phyloP scores from a whole-genome alignment of 2,888 invertebrate genomes.

The Morpho achilles region DNA sequence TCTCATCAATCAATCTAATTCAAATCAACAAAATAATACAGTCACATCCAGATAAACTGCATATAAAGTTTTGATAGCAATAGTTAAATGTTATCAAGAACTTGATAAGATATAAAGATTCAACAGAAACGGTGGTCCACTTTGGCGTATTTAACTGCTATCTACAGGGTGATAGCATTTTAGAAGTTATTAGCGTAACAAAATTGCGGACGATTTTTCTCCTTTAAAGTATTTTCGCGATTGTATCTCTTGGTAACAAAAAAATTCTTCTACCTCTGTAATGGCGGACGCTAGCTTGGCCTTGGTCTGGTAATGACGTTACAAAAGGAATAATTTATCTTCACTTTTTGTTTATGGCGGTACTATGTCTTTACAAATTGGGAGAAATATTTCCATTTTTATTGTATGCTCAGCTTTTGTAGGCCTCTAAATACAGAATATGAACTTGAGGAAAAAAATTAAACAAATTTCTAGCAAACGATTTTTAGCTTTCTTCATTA shows the following conservation, averaged over 20 bases:
- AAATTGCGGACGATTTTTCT: constrained; percentile 58
- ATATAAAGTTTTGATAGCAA: background rate
- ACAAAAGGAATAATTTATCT: constrained; percentile 32
- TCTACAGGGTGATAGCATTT: constrained; percentile 52
- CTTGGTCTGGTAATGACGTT: constrained; percentile 29
- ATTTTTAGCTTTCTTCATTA: background rate
- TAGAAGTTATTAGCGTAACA: constrained; percentile 60
- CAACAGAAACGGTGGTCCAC: constrained; percentile 48
- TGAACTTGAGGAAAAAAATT: too few relatives aligned
- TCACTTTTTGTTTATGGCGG: constrained; percentile 26
- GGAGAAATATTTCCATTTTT: constrained; percentile 21
- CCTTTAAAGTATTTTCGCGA: constrained; percentile 46
- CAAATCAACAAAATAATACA: too few relatives aligned
- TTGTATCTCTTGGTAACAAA: constrained; percentile 35
- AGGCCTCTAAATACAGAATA: background rate
- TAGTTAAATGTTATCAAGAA: constrained; percentile 17
- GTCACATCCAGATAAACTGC: too few relatives aligned
- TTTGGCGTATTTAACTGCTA: constrained; percentile 69
- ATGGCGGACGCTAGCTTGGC: constrained; percentile 24
- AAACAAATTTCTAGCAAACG: too few relatives aligned
- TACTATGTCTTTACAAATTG: constrained; percentile 23
- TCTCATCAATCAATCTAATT: too few relatives aligned
- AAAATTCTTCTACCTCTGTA: constrained; percentile 29
- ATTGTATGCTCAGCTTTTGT: constrained; percentile 2
- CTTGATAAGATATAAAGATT: constrained; percentile 13